phyloP scores from a whole-genome alignment of 2,113 vertebrate species.

The Triplophysa tibetana region DNA sequence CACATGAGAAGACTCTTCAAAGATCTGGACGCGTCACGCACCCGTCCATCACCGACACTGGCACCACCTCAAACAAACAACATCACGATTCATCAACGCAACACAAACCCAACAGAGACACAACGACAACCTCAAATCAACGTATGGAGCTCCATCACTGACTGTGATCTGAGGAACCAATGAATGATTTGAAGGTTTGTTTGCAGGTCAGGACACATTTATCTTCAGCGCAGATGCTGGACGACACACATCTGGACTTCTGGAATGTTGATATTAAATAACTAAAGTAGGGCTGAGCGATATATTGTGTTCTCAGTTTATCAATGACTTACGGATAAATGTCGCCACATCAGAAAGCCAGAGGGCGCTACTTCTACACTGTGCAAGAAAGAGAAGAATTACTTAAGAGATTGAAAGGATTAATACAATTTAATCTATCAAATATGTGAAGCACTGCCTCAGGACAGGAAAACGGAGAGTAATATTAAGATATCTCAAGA shows the following conservation, averaged over 20 bases:
- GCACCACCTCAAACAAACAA: neutral
- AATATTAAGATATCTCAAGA: too few species aligned
- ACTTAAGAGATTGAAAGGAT: too few species aligned
- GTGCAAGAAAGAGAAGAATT: too few species aligned
- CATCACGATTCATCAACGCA: neutral
- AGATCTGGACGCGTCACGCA: neutral
- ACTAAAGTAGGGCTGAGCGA: neutral
- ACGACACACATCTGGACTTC: neutral
- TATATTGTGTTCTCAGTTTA: too few species aligned
- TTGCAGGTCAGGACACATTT: neutral
- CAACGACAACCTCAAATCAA: neutral
- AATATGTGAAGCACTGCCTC: too few species aligned
- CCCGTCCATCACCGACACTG: neutral
- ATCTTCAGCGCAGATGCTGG: neutral
- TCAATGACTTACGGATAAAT: too few species aligned
- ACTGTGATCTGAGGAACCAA: too few species aligned
- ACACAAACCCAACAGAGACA: neutral
- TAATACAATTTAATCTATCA: too few species aligned
- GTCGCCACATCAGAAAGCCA: too few species aligned
- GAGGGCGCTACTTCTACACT: neutral
- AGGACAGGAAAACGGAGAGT: too few species aligned
- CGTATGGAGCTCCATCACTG: too few species aligned
- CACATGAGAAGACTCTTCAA: constrained; percentile 60
- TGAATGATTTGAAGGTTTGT: neutral
- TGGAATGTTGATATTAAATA: neutral